Evolutionary conservation across 2,888 invertebrate species (phyloP).

Genomic region (Synergus japonicus): DNA sequence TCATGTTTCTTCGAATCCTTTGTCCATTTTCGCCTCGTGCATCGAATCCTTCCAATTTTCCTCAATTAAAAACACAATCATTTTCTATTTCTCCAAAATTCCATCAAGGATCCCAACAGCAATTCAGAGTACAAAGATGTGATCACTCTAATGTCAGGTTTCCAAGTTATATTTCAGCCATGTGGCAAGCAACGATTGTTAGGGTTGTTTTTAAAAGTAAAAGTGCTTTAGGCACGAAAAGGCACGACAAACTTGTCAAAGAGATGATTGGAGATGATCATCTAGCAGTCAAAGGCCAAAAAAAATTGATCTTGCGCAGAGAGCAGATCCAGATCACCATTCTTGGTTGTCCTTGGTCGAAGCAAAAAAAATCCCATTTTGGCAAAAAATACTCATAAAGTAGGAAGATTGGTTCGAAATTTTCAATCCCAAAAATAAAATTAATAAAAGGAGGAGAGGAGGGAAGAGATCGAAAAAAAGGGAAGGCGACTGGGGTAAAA

Average conservation of each 20-base stretch:
- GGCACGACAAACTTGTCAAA: background rate
- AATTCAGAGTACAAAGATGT: background rate
- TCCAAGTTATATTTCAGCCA: background rate
- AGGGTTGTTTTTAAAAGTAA: background rate
- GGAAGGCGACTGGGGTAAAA: too few relatives aligned
- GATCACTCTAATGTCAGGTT: background rate
- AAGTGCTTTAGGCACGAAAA: background rate
- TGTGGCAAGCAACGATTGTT: background rate
- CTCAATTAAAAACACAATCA: background rate
- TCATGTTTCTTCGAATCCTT: slow-evolving; percentile 1
- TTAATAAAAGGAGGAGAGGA: too few relatives aligned
- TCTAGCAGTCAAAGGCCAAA: background rate
- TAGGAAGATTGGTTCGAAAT: too few relatives aligned
- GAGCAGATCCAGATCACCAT: background rate
- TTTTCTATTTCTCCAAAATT: background rate
- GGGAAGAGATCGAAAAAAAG: too few relatives aligned
- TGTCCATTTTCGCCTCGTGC: background rate
- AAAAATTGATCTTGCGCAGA: slow-evolving; percentile 1
- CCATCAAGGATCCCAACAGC: background rate
- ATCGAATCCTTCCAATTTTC: background rate
- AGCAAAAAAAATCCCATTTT: too few relatives aligned
- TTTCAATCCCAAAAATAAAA: too few relatives aligned
- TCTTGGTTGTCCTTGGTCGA: too few relatives aligned
- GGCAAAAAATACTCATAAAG: too few relatives aligned
- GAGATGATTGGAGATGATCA: background rate